phyloP scores from a whole-genome alignment of 2,888 invertebrate genomes.

The Keiferia lycopersicella region DNA sequence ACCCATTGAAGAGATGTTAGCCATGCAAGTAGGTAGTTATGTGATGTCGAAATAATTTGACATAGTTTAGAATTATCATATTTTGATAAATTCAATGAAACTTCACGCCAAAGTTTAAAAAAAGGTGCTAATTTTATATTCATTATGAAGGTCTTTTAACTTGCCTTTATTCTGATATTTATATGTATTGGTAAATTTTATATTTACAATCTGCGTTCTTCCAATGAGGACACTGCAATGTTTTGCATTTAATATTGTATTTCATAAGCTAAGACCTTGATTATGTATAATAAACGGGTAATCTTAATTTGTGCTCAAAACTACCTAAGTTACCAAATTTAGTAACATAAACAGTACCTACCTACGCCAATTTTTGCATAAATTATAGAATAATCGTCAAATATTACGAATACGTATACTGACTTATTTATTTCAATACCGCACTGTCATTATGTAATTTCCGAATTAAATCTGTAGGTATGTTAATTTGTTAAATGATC shows the following conservation, averaged over 20 bases:
- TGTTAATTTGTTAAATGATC: background rate
- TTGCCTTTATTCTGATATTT: no score
- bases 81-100: no score
- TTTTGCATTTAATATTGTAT: background rate
- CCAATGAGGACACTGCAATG: background rate
- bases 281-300: no score
- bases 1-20: background rate
- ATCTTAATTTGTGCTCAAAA: background rate
- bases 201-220: no score
- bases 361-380: constrained; percentile 4
- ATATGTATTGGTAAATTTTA: no score
- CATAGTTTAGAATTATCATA: no score
- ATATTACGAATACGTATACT: background rate
- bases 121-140: no score
- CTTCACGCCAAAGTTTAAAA: no score
- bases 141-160: no score
- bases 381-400: background rate
- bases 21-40: background rate
- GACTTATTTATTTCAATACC: background rate
- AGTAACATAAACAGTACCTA: background rate
- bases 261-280: no score
- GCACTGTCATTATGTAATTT: background rate
- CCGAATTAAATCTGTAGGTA: background rate
- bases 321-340: background rate
- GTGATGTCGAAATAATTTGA: background rate